Evolutionary conservation across 2,888 invertebrate species (phyloP), one percentile per base, ranked within the genome.

Genomic region (Dioctria linearis): DNA sequence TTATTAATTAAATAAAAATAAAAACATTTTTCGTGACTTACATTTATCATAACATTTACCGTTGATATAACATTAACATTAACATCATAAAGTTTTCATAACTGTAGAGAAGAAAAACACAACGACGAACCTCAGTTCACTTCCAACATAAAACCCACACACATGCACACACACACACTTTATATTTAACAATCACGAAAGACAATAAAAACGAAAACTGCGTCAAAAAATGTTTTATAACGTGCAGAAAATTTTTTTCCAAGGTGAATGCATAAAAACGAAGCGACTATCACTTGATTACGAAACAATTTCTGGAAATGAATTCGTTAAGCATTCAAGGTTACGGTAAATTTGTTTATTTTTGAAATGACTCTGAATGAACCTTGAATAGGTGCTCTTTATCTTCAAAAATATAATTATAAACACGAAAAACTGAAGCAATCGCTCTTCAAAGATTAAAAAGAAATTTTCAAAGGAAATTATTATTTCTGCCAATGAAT

Each of bases 251-350:
- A 67, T 43, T 46, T 25, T n/a, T 67, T 42, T 13, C 25, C 67
- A 67, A 67, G 67, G 67, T 67, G 67, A 46, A 8, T 67, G 67
- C 43, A 67, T n/a, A 67, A 46, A 67, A 43, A 67, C 25, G n/a
- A 11, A 57, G 25, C 46, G 46, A 46, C 67, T 67, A 42, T 67
- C 43, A 67, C 67, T 25, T 46, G 8, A 43, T 67, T 67, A 67
- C 67, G 67, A 43, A 67, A 67, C 46, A 13, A 43, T 46, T 67
- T 67, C 46, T 67, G 67, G 67, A 46, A 67, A 67, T 25, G 67
- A 67, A 67, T 42, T 67, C 67, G 67, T 67, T 67, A n/a, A 25
- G 8, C 5, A 5, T 13, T 67, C 67, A 67, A 67, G 67, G 67
- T 46, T 43, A 67, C 5, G 13, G 46, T 6, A 49, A 43, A 46